These are phyloP conservation scores for Hycleus phaleratus DNA, from an alignment of 1,140 invertebrate species.

Conservation along the genomic window DNA sequence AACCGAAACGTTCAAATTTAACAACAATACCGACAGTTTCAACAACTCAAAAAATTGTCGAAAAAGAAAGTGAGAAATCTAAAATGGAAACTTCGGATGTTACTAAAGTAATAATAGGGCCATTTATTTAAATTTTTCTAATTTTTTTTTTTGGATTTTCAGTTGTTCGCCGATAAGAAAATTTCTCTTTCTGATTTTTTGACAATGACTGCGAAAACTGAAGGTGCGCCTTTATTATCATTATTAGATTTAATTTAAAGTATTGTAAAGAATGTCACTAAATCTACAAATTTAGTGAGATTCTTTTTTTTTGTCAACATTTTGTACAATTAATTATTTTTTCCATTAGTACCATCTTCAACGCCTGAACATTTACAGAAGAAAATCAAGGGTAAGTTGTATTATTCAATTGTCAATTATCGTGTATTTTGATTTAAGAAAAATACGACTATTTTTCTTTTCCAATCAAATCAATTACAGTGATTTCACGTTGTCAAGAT, in stretches of 20 bases:
- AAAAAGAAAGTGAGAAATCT: not conserved
- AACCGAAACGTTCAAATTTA: no score
- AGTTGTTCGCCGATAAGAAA: conserved; percentile 32
- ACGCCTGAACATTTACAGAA: conserved; percentile 9
- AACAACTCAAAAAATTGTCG: not conserved
- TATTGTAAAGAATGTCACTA: no score
- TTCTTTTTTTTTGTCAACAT: no score
- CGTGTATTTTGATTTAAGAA: not conserved
- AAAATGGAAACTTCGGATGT: conserved; percentile 1
- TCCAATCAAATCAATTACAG: conserved; percentile 16
- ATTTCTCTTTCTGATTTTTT: conserved; percentile 30
- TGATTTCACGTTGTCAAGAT: conserved; percentile 31
- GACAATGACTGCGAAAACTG: conserved; percentile 22
- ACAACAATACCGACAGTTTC: no score
- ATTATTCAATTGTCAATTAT: not conserved
- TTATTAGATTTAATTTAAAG: no score
- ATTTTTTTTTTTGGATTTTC: conserved; percentile 13
- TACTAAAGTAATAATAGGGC: conserved; percentile 5
- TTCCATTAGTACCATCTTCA: conserved; percentile 6
- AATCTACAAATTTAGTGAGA: no score
- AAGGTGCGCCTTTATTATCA: conserved; percentile 18
- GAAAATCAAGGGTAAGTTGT: conserved; percentile 17
- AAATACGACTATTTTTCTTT: not conserved
- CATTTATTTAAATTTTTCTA: not conserved
- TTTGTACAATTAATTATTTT: not conserved